phyloP scores from a whole-genome alignment of 2,888 invertebrate genomes.

The Cantharis rustica region DNA sequence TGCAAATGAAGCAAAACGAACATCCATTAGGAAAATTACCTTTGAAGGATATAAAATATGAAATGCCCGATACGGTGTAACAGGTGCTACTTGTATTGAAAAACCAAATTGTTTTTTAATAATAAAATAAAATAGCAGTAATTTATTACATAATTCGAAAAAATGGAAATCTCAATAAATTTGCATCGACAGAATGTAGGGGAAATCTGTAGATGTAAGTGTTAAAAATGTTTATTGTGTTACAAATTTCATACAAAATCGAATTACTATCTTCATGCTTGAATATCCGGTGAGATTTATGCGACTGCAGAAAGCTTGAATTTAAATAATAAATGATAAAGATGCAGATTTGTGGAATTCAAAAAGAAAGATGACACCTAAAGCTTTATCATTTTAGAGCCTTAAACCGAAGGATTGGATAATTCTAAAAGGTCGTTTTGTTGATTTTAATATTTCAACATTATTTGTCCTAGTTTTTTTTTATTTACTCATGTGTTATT shows the following conservation, averaged over 20 bases:
- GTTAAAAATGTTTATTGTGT: neutral
- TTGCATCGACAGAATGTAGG: neutral
- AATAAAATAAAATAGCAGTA: neutral
- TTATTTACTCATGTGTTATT: neutral
- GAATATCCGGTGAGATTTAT: neutral
- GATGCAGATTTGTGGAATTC: neutral
- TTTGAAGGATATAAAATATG: neutral
- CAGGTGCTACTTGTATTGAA: neutral
- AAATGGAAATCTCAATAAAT: neutral
- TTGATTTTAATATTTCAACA: neutral
- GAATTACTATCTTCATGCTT: neutral
- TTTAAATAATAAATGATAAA: neutral
- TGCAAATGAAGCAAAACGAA: neutral
- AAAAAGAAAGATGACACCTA: neutral
- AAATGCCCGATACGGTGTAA: neutral
- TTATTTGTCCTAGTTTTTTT: neutral
- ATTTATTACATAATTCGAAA: neutral
- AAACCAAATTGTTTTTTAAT: neutral
- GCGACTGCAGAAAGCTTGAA: neutral
- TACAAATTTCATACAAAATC: neutral
- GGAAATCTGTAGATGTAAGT: neutral
- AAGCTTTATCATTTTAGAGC: neutral
- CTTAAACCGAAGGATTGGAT: neutral
- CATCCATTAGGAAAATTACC: neutral
- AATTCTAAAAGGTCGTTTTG: neutral